Percentiles rank a stretch among this genome's conserved stretches.
These are phyloP conservation scores for Cochlearius cochlearius DNA, from an alignment of 2,113 vertebrate genomes.

Conservation along the genomic window DNA sequence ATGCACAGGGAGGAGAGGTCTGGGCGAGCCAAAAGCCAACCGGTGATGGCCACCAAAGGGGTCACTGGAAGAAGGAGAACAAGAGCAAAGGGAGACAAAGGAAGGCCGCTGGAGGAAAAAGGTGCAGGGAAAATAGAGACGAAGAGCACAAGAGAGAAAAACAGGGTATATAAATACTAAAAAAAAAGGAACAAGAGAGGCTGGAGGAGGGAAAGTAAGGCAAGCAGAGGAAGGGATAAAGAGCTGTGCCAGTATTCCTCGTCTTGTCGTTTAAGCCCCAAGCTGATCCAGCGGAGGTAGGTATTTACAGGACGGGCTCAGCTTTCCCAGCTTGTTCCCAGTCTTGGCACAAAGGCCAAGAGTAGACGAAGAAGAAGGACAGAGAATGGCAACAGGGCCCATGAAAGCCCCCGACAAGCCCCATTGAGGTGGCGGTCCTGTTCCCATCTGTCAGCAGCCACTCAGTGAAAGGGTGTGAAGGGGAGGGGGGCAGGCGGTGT, in stretches of 20 bases:
- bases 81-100: rapidly evolving
- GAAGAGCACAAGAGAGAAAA: not conserved
- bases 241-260: not conserved
- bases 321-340: conserved; percentile 83
- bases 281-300: not conserved
- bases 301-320: conserved; percentile 69
- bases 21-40: rapidly evolving
- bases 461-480: conserved; percentile 75
- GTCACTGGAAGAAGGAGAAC: not conserved
- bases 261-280: not conserved
- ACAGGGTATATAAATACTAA: not conserved
- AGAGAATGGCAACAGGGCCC: conserved; percentile 70
- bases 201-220: not conserved
- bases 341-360: conserved; percentile 69
- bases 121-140: not conserved
- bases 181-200: not conserved
- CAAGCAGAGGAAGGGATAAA: not conserved
- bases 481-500: conserved; percentile 55
- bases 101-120: not conserved
- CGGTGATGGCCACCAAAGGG: not conserved
- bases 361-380: not conserved
- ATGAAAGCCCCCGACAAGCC: conserved; percentile 80
- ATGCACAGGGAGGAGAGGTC: not conserved
- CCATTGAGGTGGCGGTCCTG: conserved; percentile 79
- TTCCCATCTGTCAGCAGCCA: conserved; percentile 86